A percentile compares a stretch with the other conserved stretches of the same genome.
These are phyloP conservation scores for Pinna nobilis DNA, from an alignment of 1,140 invertebrate genomes.

Conservation along the genomic window DNA sequence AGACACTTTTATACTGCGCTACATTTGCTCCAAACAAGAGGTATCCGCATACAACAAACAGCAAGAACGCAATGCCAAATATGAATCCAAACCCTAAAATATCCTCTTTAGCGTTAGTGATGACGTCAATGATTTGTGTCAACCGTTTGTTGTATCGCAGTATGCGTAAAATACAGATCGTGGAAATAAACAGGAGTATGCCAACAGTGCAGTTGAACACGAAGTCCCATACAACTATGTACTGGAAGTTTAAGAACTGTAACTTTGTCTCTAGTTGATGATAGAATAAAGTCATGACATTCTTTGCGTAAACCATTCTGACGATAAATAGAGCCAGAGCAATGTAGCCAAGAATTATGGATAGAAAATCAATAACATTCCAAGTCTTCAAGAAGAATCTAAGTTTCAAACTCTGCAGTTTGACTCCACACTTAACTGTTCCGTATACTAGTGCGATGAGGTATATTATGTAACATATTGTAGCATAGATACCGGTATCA, in stretches of 20 bases:
- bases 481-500: conserved; percentile 45
- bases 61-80: conserved; percentile 59
- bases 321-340: conserved; percentile 65
- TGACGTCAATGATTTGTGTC: conserved; percentile 41
- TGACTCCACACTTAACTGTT: conserved; percentile 30
- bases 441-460: conserved; percentile 42
- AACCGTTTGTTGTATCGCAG: conserved; percentile 55
- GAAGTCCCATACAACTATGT: conserved; percentile 51
- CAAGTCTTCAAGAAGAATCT: conserved; percentile 72
- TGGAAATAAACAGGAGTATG: conserved; percentile 43
- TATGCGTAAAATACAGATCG: conserved; percentile 46
- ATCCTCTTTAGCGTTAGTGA: conserved; percentile 32
- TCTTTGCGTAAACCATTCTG: conserved; percentile 35
- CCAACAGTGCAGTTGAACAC: conserved; percentile 38
- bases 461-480: conserved; percentile 55
- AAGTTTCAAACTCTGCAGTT: conserved; percentile 45
- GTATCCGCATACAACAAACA: conserved; percentile 49
- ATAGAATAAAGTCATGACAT: conserved; percentile 19
- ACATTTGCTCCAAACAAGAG: conserved; percentile 47
- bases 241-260: conserved; percentile 52
- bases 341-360: conserved; percentile 60
- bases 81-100: conserved; percentile 56
- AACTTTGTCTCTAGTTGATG: conserved; percentile 12
- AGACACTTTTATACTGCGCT: conserved; percentile 54
- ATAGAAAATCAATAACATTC: conserved; percentile 70